Percentiles rank a stretch among this genome's conserved stretches.
Conservation (phyloP, 2,113 vertebrate genomes). For the Xerus inauris region DNA sequence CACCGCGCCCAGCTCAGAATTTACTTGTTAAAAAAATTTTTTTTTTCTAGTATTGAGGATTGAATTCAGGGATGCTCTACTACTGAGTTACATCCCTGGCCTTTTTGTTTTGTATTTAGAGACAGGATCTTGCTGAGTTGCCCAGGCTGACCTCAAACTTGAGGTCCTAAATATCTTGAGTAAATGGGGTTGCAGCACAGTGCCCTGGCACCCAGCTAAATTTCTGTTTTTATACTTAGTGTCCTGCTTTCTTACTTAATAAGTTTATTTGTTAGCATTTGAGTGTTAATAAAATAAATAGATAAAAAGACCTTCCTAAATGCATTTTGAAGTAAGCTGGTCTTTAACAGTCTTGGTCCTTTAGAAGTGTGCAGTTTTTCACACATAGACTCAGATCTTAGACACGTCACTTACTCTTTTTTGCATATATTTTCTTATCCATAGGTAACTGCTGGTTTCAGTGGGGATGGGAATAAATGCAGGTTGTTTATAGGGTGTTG, state of each 20-base stretch:
- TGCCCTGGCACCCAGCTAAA: background rate
- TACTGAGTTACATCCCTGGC: too few relatives aligned
- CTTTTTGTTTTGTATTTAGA: background rate
- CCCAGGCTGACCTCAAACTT: background rate
- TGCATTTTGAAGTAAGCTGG: background rate
- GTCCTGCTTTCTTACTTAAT: background rate
- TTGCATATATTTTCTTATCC: background rate
- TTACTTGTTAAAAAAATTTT: background rate
- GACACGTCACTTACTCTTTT: too few relatives aligned
- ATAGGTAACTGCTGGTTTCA: background rate
- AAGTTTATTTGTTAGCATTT: background rate
- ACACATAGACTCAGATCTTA: background rate
- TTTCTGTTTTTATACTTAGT: background rate
- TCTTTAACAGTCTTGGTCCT: background rate
- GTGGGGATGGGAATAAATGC: background rate
- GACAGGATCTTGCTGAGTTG: background rate
- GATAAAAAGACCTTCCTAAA: too few relatives aligned
- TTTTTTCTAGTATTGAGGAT: background rate
- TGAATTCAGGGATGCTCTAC: background rate
- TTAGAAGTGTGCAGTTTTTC: background rate
- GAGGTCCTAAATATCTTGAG: background rate
- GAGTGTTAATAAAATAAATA: background rate
- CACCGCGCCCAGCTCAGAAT: too few relatives aligned
- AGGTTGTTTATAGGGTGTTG: background rate
- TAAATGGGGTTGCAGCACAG: too few relatives aligned